A percentile compares a stretch with the other conserved stretches of the same genome.
Evolutionary conservation across 2,113 vertebrate genomes (phyloP).

Genomic region (Hassar affinis): DNA sequence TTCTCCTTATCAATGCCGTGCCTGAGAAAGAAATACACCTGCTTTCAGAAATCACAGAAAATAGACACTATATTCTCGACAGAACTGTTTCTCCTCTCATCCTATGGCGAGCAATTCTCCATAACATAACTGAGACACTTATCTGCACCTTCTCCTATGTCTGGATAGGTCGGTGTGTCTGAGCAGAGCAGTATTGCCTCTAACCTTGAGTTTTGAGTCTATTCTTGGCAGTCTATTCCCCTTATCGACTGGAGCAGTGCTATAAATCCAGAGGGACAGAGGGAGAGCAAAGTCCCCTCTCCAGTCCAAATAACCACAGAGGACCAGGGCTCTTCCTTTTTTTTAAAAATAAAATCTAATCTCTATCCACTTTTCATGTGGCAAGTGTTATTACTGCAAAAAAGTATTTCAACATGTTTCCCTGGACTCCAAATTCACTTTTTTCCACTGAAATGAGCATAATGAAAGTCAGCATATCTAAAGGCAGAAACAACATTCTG

Average conservation of each 20-base stretch:
- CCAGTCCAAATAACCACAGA: neutral
- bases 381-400: neutral
- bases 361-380: neutral
- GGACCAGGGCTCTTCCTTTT: neutral
- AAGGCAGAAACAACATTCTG: neutral
- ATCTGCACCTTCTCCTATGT: neutral
- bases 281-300: constrained; percentile 16
- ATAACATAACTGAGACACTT: neutral
- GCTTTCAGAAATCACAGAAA: constrained; percentile 23
- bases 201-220: constrained; percentile 39
- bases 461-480: neutral
- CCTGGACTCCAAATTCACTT: too few species aligned
- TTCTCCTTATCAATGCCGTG: constrained; percentile 88
- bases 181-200: constrained; percentile 22
- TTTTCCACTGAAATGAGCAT: too few species aligned
- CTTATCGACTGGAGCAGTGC: constrained; percentile 22
- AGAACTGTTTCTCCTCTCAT: neutral
- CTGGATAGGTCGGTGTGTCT: neutral
- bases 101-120: neutral
- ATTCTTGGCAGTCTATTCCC: constrained; percentile 14
- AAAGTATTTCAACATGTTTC: neutral
- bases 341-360: neutral
- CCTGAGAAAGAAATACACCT: constrained; percentile 60
- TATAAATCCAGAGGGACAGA: constrained; percentile 29
- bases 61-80: neutral